phyloP scores from a whole-genome alignment of 2,888 invertebrate genomes.

The Seira ritae region DNA sequence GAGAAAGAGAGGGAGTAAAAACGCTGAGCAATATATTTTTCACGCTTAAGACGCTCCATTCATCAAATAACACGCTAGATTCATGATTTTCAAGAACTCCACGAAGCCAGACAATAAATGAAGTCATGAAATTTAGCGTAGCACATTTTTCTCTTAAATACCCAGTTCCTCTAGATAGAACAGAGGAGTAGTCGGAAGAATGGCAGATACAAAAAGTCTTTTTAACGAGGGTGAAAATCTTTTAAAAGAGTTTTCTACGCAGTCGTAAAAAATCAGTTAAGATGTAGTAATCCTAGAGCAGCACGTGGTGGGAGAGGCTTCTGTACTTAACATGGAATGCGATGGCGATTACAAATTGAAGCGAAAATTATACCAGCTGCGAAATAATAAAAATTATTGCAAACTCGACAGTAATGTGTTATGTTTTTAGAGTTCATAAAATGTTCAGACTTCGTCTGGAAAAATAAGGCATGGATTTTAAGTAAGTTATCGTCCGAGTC shows the following conservation, averaged over 20 bases:
- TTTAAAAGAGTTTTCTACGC: not conserved
- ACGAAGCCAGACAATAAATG: not conserved
- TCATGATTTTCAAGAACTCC: slow-evolving; percentile 2
- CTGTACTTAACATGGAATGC: no score
- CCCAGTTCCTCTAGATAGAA: not conserved
- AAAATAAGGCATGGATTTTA: no score
- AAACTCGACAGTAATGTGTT: no score
- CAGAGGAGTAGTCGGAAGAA: not conserved
- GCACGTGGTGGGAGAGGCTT: not conserved
- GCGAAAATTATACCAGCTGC: no score
- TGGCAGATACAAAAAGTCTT: not conserved
- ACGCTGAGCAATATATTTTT: not conserved
- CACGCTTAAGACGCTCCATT: not conserved
- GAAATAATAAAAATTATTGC: no score
- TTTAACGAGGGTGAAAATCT: slow-evolving; percentile 5
- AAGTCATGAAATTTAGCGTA: not conserved
- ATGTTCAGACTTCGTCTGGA: no score
- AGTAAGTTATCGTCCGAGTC: no score
- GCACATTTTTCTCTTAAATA: not conserved
- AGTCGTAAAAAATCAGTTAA: not conserved
- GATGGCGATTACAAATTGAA: not conserved
- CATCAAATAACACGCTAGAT: not conserved
- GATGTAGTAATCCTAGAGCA: not conserved
- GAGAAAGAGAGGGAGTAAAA: not conserved
- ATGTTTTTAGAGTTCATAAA: no score